Evolutionary conservation across 2,797 vertebrate species (phyloP).

Genomic region (Pogonophryne albipinna): DNA sequence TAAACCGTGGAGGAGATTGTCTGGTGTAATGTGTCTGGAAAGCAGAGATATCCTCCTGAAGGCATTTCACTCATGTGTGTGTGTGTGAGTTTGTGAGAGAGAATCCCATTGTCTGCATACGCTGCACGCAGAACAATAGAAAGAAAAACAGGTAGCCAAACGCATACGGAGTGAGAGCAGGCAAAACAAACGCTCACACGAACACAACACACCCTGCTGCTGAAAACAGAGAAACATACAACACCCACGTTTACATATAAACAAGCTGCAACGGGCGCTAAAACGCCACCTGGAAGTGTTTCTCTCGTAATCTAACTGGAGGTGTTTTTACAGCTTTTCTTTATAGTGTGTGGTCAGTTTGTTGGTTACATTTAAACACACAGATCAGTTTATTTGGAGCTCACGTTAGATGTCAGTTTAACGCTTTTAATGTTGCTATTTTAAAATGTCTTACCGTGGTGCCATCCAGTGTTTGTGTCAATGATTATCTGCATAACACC

Average conservation of each 20-base stretch:
- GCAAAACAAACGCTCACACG: conserved; percentile 59
- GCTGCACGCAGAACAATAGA: conserved; percentile 58
- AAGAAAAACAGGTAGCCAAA: conserved; percentile 39
- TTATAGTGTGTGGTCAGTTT: too few species aligned
- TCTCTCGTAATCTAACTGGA: not conserved
- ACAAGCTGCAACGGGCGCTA: conserved; percentile 16
- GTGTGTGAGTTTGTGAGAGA: conserved; percentile 11
- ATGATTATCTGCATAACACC: not conserved
- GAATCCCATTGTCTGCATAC: conserved; percentile 53
- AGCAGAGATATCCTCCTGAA: conserved; percentile 68
- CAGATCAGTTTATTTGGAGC: not conserved
- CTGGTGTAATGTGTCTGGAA: conserved; percentile 70
- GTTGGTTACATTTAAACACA: too few species aligned
- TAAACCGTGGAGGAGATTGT: conserved; percentile 49
- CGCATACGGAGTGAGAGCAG: conserved; percentile 19
- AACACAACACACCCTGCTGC: conserved; percentile 55
- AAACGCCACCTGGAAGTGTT: conserved; percentile 1
- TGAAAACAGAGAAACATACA: conserved; percentile 52
- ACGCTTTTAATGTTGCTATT: not conserved
- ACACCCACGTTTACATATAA: conserved; percentile 64
- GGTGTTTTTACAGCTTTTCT: too few species aligned
- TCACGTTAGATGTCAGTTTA: not conserved
- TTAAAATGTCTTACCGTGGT: not conserved
- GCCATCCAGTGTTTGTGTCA: not conserved
- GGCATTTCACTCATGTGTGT: conserved; percentile 59